Evolutionary conservation across 1,140 invertebrate genomes (phyloP), one percentile per base, ranked within the genome.

Genomic region (Caerostris darwini): DNA sequence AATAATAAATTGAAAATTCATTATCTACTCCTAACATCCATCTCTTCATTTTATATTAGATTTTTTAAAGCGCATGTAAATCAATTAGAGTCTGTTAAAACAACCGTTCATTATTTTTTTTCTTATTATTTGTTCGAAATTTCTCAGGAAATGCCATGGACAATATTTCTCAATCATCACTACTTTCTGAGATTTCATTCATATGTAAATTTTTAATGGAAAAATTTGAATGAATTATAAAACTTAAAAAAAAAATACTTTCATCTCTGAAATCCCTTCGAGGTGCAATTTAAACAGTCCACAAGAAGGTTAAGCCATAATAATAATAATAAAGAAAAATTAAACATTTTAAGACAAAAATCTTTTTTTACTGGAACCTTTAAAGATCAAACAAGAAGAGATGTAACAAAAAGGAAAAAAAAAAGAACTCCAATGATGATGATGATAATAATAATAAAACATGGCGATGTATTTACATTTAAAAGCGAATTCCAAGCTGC

Each of bases 331-430:
- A 85, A 19, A 7, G 54, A 59, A 59, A 85, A 57, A 85, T 34
- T 85, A 58, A 85, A n/a, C 58, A 85, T 85, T 85, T 85, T 58
- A 34, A 59, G 58, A 34, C 54, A 7, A 58, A 85, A 50, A 19
- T 34, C n/a, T 57, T 85, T 85, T 85, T 57, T n/a, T 10, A 19
- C 19, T 67, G 17, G 7, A 85, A 85, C 7, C 19, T 85, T 85
- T n/a, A 58, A 17, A 58, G 56, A 85, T 85, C 83, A 85, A 85
- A 85, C 83, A 85, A n/a, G 83, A 19, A 59, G 7, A 19, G 77
- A 53, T 82, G 77, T 5, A 50, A 54, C 7, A 54, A 56, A 56
- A 67, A 67, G 17, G 0, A 10, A 85, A 57, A 8, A 85, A 59
- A 85, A n/a, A 34, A 2, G 34, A 34, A 34, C 34, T 3, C 5